Evolutionary conservation across 2,113 vertebrate genomes (phyloP), one percentile per base, ranked within the genome.

Genomic region (Mola mola): DNA sequence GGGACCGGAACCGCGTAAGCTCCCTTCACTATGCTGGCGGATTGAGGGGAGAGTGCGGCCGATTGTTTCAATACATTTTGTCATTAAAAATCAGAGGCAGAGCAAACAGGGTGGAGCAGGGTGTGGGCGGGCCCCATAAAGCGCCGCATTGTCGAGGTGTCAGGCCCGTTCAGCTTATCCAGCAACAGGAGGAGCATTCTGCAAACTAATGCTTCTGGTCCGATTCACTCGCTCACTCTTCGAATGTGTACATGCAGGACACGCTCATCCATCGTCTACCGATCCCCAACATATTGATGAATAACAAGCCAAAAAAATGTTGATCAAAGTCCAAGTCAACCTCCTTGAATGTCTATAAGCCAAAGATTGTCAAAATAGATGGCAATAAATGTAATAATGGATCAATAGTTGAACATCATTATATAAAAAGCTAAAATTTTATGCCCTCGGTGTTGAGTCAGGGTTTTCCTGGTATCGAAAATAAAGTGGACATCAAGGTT

Each of bases 31-130:
- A 93, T 93, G 91, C 88, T 76, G 87, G 55, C 55, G 94, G 93
- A 93, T 93, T 92, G 94, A 91, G 87, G 79, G 90, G 91, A 93
- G 92, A 94, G 93, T 93, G 93, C 91, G 90, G 91, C 91, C 89
- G 87, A 95, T 94, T 94, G 94, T 95, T 95, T 95, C 92, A 84
- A 93, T 94, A 94, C 93, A 93, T 95, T 93, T 94, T 92, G 89
- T 93, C 93, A 92, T 94, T 94, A 93, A 94, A 94, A 94, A 94
- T 93, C 91, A 89, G 87, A 89, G 88, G 92, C 92, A 93, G 91
- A 92, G 86, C 72, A 94, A 95, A 95, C 93, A 93, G 91, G 90
- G 91, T 81, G 90, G 85, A 84, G 86, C 87, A 89, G 92, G 87
- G 88, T 86, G 91, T 86, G 82, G 85, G 87, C 87, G 69, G 90